Conservation (phyloP, 2,113 vertebrate species). For the Suricata suricatta region DNA sequence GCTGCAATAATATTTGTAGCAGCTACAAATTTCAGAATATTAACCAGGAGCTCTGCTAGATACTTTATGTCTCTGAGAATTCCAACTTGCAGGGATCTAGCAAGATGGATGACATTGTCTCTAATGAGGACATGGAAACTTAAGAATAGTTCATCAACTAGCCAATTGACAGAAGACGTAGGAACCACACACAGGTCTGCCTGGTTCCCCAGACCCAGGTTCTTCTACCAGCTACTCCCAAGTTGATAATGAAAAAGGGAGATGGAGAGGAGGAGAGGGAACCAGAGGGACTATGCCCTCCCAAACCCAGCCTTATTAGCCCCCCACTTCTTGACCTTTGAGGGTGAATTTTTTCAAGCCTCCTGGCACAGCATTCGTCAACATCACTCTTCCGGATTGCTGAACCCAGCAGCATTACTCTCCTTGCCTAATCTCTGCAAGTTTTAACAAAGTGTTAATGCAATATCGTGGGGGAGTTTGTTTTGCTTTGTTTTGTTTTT, state of each 20-base stretch:
- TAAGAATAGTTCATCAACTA: not conserved
- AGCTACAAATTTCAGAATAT: not conserved
- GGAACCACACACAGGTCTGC: not conserved
- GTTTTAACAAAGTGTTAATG: constrained; percentile 43
- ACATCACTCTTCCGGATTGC: not conserved
- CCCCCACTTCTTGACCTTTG: not conserved
- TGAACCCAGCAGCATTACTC: not conserved
- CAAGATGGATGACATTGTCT: not conserved
- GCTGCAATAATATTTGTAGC: not conserved
- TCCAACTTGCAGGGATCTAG: not conserved
- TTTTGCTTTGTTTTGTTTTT: not conserved
- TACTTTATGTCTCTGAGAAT: not conserved
- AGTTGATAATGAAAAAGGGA: not conserved
- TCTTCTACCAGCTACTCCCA: not conserved
- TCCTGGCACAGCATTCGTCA: not conserved
- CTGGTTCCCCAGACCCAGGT: not conserved
- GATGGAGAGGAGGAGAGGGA: rapidly evolving
- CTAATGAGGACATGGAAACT: not conserved
- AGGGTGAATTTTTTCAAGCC: not conserved
- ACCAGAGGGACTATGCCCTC: not conserved
- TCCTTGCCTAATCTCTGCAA: constrained; percentile 5
- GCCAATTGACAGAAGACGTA: not conserved
- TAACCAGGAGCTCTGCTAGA: not conserved
- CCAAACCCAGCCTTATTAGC: not conserved
- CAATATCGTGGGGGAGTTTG: not conserved